Conservation (phyloP, 2,888 invertebrate species). For the Azorinus chamasolen region DNA sequence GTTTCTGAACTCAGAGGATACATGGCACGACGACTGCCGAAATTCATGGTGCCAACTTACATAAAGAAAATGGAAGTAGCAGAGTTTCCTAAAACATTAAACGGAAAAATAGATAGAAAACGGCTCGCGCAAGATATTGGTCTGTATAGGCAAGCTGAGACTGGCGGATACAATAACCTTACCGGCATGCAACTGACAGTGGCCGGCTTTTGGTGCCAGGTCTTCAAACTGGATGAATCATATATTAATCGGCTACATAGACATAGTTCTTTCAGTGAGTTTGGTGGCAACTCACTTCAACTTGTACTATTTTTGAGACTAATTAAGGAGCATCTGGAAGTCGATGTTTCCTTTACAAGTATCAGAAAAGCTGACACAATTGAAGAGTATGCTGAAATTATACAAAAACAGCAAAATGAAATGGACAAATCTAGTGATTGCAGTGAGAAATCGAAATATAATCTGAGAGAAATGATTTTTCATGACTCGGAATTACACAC, state of each 20-base stretch:
- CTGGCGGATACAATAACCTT: conserved; percentile 63
- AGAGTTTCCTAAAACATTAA: conserved; percentile 70
- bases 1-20: conserved; percentile 71
- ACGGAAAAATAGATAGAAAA: conserved; percentile 73
- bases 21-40: conserved; percentile 68
- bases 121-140: conserved; percentile 66
- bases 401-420: conserved; percentile 60
- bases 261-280: conserved; percentile 74
- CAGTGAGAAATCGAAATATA: conserved; percentile 36
- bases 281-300: conserved; percentile 78
- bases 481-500: conserved; percentile 63
- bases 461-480: conserved; percentile 61
- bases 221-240: conserved; percentile 68
- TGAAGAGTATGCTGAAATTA: conserved; percentile 70
- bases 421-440: conserved; percentile 35
- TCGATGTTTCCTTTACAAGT: conserved; percentile 69
- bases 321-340: conserved; percentile 64
- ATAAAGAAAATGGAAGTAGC: conserved; percentile 66
- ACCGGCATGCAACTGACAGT: conserved; percentile 69
- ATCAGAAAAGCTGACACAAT: conserved; percentile 71
- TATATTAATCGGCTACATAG: conserved; percentile 64
- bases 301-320: conserved; percentile 67
- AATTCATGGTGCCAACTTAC: conserved; percentile 74
- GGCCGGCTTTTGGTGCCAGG: conserved; percentile 67
- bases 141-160: conserved; percentile 51